These are phyloP conservation scores for Punctoribates punctum DNA, from an alignment of 2,888 invertebrate species.

Conservation along the genomic window DNA sequence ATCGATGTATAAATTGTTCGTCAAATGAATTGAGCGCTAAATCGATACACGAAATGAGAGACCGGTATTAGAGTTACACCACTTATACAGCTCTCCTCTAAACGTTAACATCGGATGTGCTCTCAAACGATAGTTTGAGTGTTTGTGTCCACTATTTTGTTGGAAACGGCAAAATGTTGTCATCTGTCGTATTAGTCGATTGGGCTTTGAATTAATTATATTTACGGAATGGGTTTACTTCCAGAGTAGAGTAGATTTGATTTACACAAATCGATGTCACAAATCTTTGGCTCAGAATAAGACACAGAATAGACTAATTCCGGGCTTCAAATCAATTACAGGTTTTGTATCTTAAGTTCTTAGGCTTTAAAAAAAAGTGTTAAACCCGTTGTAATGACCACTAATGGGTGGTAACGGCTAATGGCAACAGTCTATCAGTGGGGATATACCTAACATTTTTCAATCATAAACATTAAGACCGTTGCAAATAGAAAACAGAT, in stretches of 20 bases:
- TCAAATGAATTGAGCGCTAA: neutral
- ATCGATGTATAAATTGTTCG: too few species aligned
- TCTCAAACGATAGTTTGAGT: constrained; percentile 15
- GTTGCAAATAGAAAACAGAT: too few species aligned
- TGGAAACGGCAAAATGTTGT: constrained; percentile 11
- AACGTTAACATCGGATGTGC: neutral
- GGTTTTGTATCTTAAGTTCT: too few species aligned
- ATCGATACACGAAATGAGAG: neutral
- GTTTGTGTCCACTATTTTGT: neutral
- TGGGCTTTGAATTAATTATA: constrained; percentile 29
- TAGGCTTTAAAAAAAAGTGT: too few species aligned
- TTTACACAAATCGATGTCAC: neutral
- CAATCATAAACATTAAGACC: too few species aligned
- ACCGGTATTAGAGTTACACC: neutral
- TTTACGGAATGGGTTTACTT: neutral
- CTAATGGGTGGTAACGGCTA: too few species aligned
- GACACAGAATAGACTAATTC: too few species aligned
- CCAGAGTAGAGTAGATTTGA: neutral
- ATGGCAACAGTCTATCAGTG: too few species aligned
- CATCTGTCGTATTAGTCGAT: constrained; percentile 8
- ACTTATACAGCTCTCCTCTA: neutral
- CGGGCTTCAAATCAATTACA: too few species aligned
- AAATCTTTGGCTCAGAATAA: neutral
- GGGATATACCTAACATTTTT: too few species aligned
- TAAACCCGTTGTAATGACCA: too few species aligned